phyloP scores from a whole-genome alignment of 1,140 invertebrate genomes.

The Leptopilina clavipes region DNA sequence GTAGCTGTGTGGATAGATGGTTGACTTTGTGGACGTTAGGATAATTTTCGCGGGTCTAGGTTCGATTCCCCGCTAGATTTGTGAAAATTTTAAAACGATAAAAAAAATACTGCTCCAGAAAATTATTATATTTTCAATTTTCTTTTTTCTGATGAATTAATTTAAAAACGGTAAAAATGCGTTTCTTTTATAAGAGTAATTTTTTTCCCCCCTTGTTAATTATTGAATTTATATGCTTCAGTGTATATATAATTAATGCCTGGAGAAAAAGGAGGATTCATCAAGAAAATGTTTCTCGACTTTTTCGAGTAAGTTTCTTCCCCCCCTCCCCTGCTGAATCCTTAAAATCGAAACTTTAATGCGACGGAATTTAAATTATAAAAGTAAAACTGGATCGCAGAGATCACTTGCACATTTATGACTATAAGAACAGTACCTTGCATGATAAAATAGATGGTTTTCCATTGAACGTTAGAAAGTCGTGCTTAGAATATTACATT shows the following conservation, averaged over 20 bases:
- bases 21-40: too few species aligned
- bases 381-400: constrained; percentile 20
- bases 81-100: too few species aligned
- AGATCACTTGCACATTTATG: constrained; percentile 24
- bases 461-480: constrained; percentile 14
- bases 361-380: constrained; percentile 18
- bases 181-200: too few species aligned
- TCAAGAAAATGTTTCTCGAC: constrained; percentile 5
- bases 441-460: constrained; percentile 16
- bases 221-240: not conserved
- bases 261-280: not conserved
- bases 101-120: too few species aligned
- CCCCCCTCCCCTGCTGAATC: not conserved
- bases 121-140: too few species aligned
- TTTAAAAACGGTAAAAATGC: too few species aligned
- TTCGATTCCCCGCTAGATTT: too few species aligned
- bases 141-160: too few species aligned
- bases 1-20: too few species aligned
- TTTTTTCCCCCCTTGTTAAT: not conserved
- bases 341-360: constrained; percentile 21
- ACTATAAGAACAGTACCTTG: constrained; percentile 14
- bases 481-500: constrained; percentile 25
- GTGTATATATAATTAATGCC: not conserved
- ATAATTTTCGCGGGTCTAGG: too few species aligned
- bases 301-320: not conserved